Base-by-base conservation (phyloP, 2,797 vertebrate species). In the Scolopax rusticola region DNA sequence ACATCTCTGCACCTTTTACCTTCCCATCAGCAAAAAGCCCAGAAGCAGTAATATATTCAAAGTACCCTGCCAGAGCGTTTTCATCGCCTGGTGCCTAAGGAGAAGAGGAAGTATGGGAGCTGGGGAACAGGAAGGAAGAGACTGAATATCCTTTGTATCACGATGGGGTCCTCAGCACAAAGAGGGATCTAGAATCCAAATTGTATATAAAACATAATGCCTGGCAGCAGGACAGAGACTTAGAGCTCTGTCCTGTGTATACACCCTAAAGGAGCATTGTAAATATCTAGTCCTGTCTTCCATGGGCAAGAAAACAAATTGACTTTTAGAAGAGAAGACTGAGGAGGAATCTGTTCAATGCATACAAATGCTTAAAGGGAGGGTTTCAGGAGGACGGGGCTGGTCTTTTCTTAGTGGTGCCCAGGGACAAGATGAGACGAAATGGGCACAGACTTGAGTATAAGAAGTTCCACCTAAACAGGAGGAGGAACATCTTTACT, bases 1-100 rank as follows among this genome's bases (percentile, higher is more conserved):
- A 82, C 60, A 81, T 79, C 77, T 96, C 93, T n/a, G 40, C 80
- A 77, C 56, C 74, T 96, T 90, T 95, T 93, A 63, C 63, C 57
- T 94, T 82, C 83, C 87, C 90, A 90, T 84, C 83, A 94, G 32
- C 63, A 88, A 78, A 89, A 93, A 91, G 56, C 74, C 56, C 56
- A 67, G 83, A 80, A 90, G 63, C 63, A 77, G 63, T 73, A 87
- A 89, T 51, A 30, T 86, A 90, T 95, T 95, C 90, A 93, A 93
- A 93, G 53, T 60, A 84, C 25, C n/a, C 43, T 87, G 59, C 56
- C 75, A 94, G 40, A 82, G 27, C 33, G 25, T 51, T 94, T 89
- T 86, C 63, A 50, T 28, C 90, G 25, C 40, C 51, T 87, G 36
- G 47, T 64, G 73, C 57, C 54, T 84, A 53, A 88, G 60, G n/a